These are phyloP conservation scores for Steinernema khuongi DNA, from an alignment of 1,140 invertebrate species.

Conservation along the genomic window DNA sequence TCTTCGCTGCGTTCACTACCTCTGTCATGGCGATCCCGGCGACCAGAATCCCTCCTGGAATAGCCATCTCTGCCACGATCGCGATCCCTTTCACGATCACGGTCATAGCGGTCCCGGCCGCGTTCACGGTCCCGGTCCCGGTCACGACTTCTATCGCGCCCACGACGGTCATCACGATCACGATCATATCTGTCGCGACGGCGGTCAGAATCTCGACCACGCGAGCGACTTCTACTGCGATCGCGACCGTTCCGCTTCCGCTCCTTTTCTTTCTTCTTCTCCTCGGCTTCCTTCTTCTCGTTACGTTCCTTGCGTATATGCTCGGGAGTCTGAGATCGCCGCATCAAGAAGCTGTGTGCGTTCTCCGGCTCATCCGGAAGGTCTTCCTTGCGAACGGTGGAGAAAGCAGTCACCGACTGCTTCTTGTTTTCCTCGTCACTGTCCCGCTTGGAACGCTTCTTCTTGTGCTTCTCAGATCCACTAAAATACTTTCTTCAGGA, in stretches of 20 bases:
- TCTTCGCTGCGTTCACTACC: conserved; percentile 17
- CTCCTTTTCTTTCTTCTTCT: conserved; percentile 12
- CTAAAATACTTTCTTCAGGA: not conserved
- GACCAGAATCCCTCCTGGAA: not conserved
- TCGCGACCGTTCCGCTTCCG: conserved; percentile 12
- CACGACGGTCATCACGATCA: not conserved
- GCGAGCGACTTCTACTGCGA: not conserved
- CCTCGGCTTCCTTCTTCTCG: conserved; percentile 20
- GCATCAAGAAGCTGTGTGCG: conserved; percentile 30
- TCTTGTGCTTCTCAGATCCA: not conserved
- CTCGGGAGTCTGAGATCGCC: conserved; percentile 32
- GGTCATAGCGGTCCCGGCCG: not conserved
- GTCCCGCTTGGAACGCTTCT: not conserved
- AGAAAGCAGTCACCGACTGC: not conserved
- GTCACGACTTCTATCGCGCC: not conserved
- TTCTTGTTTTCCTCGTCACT: conserved; percentile 10
- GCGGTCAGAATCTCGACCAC: not conserved
- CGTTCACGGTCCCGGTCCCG: conserved; percentile 18
- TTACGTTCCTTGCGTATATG: conserved; percentile 21
- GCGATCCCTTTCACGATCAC: not conserved
- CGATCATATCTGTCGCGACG: not conserved
- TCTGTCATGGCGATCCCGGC: not conserved
- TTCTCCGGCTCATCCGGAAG: conserved; percentile 31
- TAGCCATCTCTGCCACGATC: not conserved
- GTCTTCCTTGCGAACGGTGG: conserved; percentile 28